These are phyloP conservation scores for Oxystoma pomonae DNA, from an alignment of 2,888 invertebrate species.

Conservation along the genomic window DNA sequence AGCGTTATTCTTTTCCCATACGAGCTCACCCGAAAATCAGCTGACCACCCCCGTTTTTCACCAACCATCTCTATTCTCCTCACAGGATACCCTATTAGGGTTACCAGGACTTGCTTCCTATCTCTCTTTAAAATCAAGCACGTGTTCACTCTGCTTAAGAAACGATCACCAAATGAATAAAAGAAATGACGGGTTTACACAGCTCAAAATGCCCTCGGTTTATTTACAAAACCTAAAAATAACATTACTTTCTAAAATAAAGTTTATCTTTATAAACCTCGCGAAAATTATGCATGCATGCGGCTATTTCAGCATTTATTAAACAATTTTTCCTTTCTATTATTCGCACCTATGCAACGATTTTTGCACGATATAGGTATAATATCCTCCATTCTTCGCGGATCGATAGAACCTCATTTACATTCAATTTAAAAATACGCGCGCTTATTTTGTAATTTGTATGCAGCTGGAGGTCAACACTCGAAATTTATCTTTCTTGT, in stretches of 20 bases:
- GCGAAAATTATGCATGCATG: constrained; percentile 5
- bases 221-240: constrained; percentile 27
- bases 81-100: not conserved
- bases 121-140: not conserved
- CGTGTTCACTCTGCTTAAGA: not conserved
- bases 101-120: not conserved
- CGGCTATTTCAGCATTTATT: not conserved
- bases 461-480: not conserved
- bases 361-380: too few relatives aligned
- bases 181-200: not conserved
- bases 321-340: constrained; percentile 2
- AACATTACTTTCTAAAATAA: constrained; percentile 27
- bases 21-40: not conserved
- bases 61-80: not conserved
- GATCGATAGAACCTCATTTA: too few relatives aligned
- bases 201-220: not conserved
- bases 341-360: not conserved
- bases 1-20: not conserved
- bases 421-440: not conserved
- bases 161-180: not conserved
- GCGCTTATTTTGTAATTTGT: too few relatives aligned
- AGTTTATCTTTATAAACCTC: not conserved
- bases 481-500: not conserved
- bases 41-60: not conserved
- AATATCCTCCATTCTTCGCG: not conserved